Evolutionary conservation across 2,113 vertebrate genomes (phyloP).

Genomic region (Noturus placidus): DNA sequence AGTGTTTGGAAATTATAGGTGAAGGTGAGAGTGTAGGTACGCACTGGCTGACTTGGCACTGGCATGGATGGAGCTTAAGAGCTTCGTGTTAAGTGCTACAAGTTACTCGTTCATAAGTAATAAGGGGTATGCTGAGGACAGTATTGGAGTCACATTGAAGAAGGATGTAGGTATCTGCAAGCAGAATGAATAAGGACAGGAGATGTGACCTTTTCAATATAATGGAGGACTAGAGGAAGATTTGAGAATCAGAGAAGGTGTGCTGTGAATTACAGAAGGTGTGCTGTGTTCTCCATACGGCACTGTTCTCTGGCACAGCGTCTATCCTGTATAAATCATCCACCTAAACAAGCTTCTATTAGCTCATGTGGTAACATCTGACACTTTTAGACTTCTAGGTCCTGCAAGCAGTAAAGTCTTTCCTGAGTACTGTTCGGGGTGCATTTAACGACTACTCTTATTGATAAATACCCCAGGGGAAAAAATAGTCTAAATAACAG

Average conservation of each 20-base stretch:
- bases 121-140: conserved; percentile 30
- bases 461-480: not conserved
- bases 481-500: conserved; percentile 7
- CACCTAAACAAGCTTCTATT: conserved; percentile 37
- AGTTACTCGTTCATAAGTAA: conserved; percentile 39
- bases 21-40: conserved; percentile 31
- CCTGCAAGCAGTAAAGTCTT: conserved; percentile 25
- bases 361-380: conserved; percentile 40
- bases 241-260: conserved; percentile 25
- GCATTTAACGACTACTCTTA: conserved; percentile 14
- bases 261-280: conserved; percentile 27
- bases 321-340: conserved; percentile 26
- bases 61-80: conserved; percentile 42
- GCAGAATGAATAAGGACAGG: conserved; percentile 29
- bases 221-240: conserved; percentile 28
- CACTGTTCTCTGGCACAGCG: conserved; percentile 14
- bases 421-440: conserved; percentile 10
- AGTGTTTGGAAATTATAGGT: conserved; percentile 51
- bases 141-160: conserved; percentile 37
- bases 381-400: conserved; percentile 28
- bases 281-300: not conserved
- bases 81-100: conserved; percentile 38
- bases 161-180: conserved; percentile 23
- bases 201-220: conserved; percentile 33
- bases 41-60: conserved; percentile 4